Evolutionary conservation across 1,140 invertebrate genomes (phyloP), one percentile per base, ranked within the genome.

Genomic region (Nilaparvata lugens): DNA sequence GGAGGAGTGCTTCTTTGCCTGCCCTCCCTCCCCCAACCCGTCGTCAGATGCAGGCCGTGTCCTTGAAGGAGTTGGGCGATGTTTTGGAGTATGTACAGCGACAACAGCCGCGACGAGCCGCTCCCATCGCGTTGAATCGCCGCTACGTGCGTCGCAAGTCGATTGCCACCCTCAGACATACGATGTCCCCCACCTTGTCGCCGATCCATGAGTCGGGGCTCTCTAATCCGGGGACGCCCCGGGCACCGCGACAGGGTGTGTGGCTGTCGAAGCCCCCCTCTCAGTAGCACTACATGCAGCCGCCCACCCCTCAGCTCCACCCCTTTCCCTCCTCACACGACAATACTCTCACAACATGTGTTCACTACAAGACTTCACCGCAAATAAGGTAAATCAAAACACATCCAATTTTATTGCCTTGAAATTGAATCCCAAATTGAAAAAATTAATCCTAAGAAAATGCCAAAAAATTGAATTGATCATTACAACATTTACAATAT

Each of bases 171-270:
- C 67, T 80, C 65, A 60, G 80, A 70, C 70, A 84, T 76, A n/a
- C 80, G 74, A 60, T 69, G 53, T 72, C 72, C 21, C 71, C 72
- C 1, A 78, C 78, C 31, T 70, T 87, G 43, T 86, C 84, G 28
- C 85, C 86, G 9, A 87, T 87, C 28, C 79, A 82, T 40, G 84
- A 87, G 66, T 85, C 83, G 14, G 85, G 85, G n/a, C 73, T 86
- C 1, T 86, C 84, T 3, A 87, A 87, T 73, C 83, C 85, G 0
- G 64, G 67, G 0, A 70, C 69, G 16, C 69, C 67, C 9, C 58
- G 56, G 13, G 45, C 63, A 7, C 62, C 65, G 14, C 51, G 60
- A 5, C 51, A 60, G 7, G 58, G 58, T n/a, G 52, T 56, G 6
- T 65, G 64, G 64, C 23, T 61, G 11, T 40, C 45, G 1, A 19